Evolutionary conservation across 2,797 vertebrate species (phyloP).

Genomic region (Pseudocheirus occidentalis): DNA sequence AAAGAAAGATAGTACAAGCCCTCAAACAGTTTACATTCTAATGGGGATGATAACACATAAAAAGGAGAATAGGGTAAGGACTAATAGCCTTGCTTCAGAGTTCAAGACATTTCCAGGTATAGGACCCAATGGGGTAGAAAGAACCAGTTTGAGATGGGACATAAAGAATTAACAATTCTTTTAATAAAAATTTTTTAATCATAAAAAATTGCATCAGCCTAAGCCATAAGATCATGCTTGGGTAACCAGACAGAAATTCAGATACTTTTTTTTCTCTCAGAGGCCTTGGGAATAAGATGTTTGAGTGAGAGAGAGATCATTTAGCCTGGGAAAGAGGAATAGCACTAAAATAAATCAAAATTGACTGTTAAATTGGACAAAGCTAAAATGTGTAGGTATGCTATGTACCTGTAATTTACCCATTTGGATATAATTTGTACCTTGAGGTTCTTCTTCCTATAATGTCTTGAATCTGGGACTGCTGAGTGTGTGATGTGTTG

Average conservation of each 20-base stretch:
- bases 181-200: not conserved
- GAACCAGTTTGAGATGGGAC: not conserved
- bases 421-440: not conserved
- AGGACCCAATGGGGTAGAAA: not conserved
- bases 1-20: not conserved
- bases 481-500: not conserved
- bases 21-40: not conserved
- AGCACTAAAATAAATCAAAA: not conserved
- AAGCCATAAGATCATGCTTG: not conserved
- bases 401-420: not conserved
- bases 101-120: not conserved
- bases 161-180: not conserved
- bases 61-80: not conserved
- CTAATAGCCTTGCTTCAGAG: too few relatives aligned
- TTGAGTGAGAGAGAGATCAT: not conserved
- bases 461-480: not conserved
- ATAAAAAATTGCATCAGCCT: not conserved
- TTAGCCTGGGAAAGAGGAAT: not conserved
- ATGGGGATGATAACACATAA: not conserved
- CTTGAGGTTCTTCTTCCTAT: not conserved
- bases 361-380: not conserved
- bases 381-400: not conserved
- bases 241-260: not conserved
- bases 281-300: not conserved
- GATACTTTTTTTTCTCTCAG: not conserved